Conservation (phyloP, 1,140 invertebrate genomes). For the Xylocopa sonorina region DNA sequence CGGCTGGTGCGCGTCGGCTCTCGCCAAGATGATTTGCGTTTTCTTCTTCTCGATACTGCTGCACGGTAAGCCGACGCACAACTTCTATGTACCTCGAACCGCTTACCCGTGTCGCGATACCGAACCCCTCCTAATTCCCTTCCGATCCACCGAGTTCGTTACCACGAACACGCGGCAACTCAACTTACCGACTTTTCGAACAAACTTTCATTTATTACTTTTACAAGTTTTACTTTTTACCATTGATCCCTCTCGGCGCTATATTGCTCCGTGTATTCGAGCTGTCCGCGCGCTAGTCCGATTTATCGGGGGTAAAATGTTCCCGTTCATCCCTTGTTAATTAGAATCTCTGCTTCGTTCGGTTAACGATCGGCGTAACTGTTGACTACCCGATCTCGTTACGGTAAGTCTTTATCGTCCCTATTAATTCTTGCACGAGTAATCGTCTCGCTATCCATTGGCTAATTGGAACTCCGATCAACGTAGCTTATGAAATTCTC, state of each 20-base stretch:
- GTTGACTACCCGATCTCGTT: constrained; percentile 6
- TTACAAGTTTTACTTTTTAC: constrained; percentile 31
- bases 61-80: constrained; percentile 61
- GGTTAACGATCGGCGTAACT: not conserved
- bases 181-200: not conserved
- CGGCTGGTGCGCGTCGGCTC: constrained; percentile 39
- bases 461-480: not conserved
- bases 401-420: not conserved
- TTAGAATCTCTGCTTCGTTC: constrained; percentile 22
- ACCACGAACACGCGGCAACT: not conserved
- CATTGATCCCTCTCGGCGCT: not conserved
- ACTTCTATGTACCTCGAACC: not conserved
- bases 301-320: constrained; percentile 20
- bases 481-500: not conserved
- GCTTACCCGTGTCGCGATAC: not conserved
- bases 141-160: not conserved
- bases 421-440: constrained; percentile 18
- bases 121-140: not conserved
- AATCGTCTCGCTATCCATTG: constrained; percentile 8
- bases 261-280: constrained; percentile 13
- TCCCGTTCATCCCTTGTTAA: constrained; percentile 7
- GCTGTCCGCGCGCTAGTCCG: not conserved
- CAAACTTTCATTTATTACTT: no score
- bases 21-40: constrained; percentile 66
- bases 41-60: constrained; percentile 64